These are phyloP conservation scores for Chironomus tepperi DNA, from an alignment of 1,140 invertebrate genomes.

Conservation along the genomic window DNA sequence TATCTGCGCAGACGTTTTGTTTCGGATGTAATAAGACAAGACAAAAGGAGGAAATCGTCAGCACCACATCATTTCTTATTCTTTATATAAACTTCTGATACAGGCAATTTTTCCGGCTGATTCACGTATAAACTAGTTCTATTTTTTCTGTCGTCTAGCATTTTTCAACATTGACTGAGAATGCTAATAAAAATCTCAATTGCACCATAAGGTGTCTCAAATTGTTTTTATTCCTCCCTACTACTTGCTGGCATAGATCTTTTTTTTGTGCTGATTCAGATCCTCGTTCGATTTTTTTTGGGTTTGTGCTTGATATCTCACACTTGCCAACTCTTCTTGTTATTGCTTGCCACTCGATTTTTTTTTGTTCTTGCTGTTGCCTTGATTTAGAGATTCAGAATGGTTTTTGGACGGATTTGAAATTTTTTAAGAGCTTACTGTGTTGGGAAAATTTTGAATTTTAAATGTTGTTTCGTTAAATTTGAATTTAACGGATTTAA, in stretches of 20 bases:
- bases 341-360: neutral
- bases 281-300: neutral
- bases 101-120: neutral
- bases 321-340: neutral
- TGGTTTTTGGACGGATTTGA: neutral
- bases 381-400: neutral
- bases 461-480: no score
- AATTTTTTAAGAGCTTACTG: no score
- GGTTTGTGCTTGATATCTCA: neutral
- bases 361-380: neutral
- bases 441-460: no score
- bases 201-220: neutral
- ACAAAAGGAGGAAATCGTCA: neutral
- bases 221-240: neutral
- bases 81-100: neutral
- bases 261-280: neutral
- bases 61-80: neutral
- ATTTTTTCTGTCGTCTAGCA: conserved; percentile 2
- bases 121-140: neutral
- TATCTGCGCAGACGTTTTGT: neutral
- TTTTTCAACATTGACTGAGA: conserved; percentile 5
- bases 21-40: neutral
- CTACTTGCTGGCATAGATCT: neutral
- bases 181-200: conserved; percentile 14
- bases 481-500: no score